Evolutionary conservation across 2,888 invertebrate species (phyloP).

Genomic region (Diplolepis rosae): DNA sequence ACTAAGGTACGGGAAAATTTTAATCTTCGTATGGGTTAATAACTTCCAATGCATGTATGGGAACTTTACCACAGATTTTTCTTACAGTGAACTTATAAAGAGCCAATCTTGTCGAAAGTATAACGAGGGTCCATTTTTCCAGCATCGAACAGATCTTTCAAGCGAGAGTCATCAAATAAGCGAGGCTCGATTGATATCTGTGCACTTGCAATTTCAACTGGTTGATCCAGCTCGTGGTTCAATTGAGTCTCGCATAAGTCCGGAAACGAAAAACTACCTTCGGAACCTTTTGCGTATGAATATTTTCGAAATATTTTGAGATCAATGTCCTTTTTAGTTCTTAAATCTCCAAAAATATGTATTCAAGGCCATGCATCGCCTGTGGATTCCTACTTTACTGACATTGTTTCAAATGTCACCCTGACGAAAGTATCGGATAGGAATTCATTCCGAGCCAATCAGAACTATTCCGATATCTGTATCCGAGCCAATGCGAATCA

Average conservation of each 20-base stretch:
- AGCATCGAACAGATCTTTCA: constrained; percentile 27
- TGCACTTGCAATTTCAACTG: constrained; percentile 54
- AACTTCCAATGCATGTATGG: too few species aligned
- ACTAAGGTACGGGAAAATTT: too few species aligned
- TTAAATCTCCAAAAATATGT: too few species aligned
- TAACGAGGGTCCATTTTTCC: constrained; percentile 62
- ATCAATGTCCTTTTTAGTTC: constrained; percentile 41
- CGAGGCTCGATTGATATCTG: constrained; percentile 64
- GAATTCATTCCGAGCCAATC: too few species aligned
- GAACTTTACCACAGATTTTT: too few species aligned
- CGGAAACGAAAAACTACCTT: constrained; percentile 34
- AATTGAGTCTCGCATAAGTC: constrained; percentile 59
- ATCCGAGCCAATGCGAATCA: too few species aligned
- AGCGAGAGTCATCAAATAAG: constrained; percentile 30
- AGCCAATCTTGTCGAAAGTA: constrained; percentile 9
- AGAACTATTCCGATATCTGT: too few species aligned
- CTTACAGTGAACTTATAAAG: constrained; percentile 26
- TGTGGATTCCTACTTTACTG: too few species aligned
- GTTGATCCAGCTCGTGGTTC: constrained; percentile 69
- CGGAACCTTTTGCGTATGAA: constrained; percentile 4
- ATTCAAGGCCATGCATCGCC: too few species aligned
- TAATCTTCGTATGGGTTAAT: too few species aligned
- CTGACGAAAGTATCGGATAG: too few species aligned
- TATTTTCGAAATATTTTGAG: constrained; percentile 29
- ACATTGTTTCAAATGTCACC: too few species aligned